Percentiles rank a stretch among this genome's conserved stretches.
Conservation (phyloP, 2,797 vertebrate genomes). For the Myotis planiceps region DNA sequence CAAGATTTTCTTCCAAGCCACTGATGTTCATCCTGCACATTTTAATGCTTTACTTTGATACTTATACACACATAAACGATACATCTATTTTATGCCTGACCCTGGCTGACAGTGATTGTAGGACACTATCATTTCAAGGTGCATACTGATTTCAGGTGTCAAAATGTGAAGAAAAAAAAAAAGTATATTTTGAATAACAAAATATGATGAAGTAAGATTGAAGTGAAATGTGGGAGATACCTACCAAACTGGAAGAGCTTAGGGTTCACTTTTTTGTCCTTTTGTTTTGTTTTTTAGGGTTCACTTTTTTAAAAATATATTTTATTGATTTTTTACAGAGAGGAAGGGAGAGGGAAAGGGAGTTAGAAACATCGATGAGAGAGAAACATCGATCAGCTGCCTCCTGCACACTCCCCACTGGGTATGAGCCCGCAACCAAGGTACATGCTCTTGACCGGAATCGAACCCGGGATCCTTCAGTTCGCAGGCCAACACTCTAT, state of each 20-base stretch:
- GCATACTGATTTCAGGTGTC: not conserved
- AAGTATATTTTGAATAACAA: not conserved
- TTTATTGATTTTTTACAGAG: too few species aligned
- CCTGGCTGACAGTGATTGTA: not conserved
- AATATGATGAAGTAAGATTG: not conserved
- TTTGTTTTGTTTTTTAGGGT: too few species aligned
- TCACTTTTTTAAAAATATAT: not conserved
- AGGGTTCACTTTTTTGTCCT: not conserved
- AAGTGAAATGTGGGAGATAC: not conserved
- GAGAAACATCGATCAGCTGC: too few species aligned
- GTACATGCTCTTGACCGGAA: too few species aligned
- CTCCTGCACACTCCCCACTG: too few species aligned
- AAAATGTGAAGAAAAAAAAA: not conserved
- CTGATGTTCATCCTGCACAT: not conserved
- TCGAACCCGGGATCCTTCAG: too few species aligned
- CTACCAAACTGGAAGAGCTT: not conserved
- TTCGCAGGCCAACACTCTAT: too few species aligned
- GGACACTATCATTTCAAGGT: not conserved
- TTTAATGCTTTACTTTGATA: constrained; percentile 3
- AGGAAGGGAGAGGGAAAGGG: too few species aligned
- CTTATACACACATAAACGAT: not conserved
- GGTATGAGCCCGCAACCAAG: too few species aligned
- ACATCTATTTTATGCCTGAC: not conserved
- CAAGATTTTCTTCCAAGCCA: constrained; percentile 13
- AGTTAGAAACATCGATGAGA: too few species aligned